phyloP scores from a whole-genome alignment of 92 coral and sea anemone species.

The Isaurus tuberculatus region DNA sequence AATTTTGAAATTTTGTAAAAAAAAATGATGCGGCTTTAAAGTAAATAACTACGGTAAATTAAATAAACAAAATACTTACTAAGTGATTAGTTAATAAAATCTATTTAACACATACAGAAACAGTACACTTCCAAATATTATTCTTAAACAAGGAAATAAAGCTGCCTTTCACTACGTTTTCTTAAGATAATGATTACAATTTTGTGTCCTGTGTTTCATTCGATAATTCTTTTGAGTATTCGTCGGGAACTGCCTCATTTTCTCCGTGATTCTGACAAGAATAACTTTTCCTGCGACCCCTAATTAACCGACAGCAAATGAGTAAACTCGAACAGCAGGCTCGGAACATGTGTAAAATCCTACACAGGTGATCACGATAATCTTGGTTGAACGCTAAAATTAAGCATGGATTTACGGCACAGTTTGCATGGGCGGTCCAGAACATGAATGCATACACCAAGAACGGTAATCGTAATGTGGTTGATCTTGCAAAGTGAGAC shows the following conservation, averaged over 20 bases:
- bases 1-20: too few relatives aligned
- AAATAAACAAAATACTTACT: too few relatives aligned
- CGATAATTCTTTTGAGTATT: neutral
- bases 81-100: too few relatives aligned
- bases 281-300: neutral
- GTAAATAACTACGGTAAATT: too few relatives aligned
- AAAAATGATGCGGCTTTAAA: too few relatives aligned
- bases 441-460: slow-evolving; percentile 32
- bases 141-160: too few relatives aligned
- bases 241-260: neutral
- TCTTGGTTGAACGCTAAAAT: slow-evolving; percentile 24
- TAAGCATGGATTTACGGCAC: slow-evolving; percentile 37
- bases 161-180: neutral
- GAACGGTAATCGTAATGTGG: neutral
- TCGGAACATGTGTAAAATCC: neutral
- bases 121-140: too few relatives aligned
- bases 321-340: neutral
- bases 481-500: slow-evolving; percentile 26
- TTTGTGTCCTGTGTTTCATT: neutral
- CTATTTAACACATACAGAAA: too few relatives aligned
- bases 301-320: neutral
- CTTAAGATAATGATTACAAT: slow-evolving; percentile 7
- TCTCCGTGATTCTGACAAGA: neutral
- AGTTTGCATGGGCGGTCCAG: slow-evolving; percentile 37
- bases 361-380: neutral